Conservation (phyloP, 2,888 invertebrate species). For the Allacma fusca region DNA sequence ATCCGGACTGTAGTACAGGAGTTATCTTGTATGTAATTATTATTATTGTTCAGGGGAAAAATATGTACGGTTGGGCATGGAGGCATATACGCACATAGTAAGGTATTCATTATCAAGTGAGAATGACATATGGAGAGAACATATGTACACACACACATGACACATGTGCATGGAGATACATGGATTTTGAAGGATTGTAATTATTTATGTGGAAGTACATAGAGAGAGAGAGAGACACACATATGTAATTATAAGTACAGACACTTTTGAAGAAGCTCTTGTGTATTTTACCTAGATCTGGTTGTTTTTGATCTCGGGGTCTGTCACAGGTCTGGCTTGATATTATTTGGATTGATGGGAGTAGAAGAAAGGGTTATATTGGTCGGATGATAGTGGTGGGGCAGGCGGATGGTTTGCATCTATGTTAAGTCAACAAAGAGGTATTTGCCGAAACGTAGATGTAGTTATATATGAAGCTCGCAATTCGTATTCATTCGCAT, state of each 20-base stretch:
- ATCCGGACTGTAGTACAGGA: too few relatives aligned
- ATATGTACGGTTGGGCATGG: too few relatives aligned
- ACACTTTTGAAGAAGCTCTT: neutral
- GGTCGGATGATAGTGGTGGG: neutral
- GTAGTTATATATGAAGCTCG: too few relatives aligned
- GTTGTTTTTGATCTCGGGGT: neutral
- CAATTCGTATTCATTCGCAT: constrained; percentile 29
- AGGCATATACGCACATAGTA: too few relatives aligned
- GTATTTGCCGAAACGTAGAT: constrained; percentile 32
- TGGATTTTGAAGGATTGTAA: too few relatives aligned
- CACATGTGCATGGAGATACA: too few relatives aligned
- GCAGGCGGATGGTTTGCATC: constrained; percentile 39
- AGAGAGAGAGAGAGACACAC: too few relatives aligned
- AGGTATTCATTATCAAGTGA: too few relatives aligned
- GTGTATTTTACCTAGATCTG: constrained; percentile 26
- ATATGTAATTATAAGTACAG: neutral
- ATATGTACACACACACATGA: too few relatives aligned
- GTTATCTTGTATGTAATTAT: too few relatives aligned
- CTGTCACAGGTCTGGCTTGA: constrained; percentile 4
- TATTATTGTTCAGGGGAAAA: too few relatives aligned
- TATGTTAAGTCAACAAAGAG: constrained; percentile 42
- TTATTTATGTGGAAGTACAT: neutral
- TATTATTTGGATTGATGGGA: constrained; percentile 4
- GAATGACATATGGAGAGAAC: too few relatives aligned
- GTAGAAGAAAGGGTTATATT: neutral